phyloP scores from a whole-genome alignment of 1,140 invertebrate species.

The Eurytemora carolleeae region DNA sequence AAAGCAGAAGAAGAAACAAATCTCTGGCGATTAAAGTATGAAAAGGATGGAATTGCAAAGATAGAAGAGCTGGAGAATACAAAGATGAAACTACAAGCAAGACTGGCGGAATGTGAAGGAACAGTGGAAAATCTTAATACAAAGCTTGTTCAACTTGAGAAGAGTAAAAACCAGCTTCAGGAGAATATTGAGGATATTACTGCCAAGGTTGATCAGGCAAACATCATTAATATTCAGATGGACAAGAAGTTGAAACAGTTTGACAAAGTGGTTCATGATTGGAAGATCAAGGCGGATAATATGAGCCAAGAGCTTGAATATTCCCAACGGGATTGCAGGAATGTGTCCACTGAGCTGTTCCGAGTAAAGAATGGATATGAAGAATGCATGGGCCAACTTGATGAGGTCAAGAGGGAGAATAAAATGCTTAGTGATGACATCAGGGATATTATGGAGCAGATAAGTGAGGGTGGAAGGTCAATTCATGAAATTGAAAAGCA shows the following conservation, averaged over 20 bases:
- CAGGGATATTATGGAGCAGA: constrained; percentile 33
- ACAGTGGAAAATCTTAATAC: constrained; percentile 4
- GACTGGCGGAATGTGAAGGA: background rate
- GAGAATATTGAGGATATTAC: background rate
- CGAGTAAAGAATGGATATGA: constrained; percentile 30
- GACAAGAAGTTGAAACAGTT: constrained; percentile 23
- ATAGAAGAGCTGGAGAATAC: constrained; percentile 7
- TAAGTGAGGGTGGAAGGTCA: constrained; percentile 30
- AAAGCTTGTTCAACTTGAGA: constrained; percentile 5
- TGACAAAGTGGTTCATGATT: constrained; percentile 37
- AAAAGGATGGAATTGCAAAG: constrained; percentile 62
- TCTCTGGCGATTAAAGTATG: constrained; percentile 33
- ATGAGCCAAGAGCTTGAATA: constrained; percentile 33
- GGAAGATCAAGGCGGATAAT: constrained; percentile 36
- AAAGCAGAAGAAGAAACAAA: constrained; percentile 37
- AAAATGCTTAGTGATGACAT: constrained; percentile 32
- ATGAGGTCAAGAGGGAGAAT: constrained; percentile 33
- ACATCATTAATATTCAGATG: constrained; percentile 17
- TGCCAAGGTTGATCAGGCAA: background rate
- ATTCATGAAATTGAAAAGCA: constrained; percentile 33
- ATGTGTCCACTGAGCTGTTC: constrained; percentile 33
- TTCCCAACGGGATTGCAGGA: constrained; percentile 19
- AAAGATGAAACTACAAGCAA: constrained; percentile 2
- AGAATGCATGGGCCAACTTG: constrained; percentile 28
- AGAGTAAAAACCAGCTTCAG: constrained; percentile 2